Percentiles rank a stretch among this genome's conserved stretches.
Evolutionary conservation across 2,888 invertebrate genomes (phyloP).

Genomic region (Plagiodera versicolora): DNA sequence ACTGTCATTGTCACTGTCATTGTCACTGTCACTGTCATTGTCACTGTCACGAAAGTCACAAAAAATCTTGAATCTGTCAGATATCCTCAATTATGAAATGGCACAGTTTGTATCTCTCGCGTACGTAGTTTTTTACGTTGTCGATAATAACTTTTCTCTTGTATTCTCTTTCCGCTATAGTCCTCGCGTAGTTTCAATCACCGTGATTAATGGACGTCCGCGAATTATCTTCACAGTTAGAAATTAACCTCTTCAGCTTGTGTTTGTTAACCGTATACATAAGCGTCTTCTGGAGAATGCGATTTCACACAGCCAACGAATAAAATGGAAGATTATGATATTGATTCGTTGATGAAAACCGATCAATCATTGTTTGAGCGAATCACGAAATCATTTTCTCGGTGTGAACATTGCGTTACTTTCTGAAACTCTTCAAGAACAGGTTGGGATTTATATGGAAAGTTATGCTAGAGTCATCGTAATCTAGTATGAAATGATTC

Average conservation of each 20-base stretch:
- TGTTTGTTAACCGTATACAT: not conserved
- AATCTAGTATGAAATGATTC: too few species aligned
- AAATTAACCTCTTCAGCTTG: not conserved
- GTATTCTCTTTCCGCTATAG: not conserved
- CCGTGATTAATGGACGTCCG: not conserved
- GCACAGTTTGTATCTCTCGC: too few species aligned
- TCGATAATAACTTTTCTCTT: constrained; percentile 3
- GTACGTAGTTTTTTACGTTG: not conserved
- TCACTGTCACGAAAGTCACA: too few species aligned
- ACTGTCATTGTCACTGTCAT: too few species aligned
- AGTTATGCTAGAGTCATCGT: too few species aligned
- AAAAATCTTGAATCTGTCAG: too few species aligned
- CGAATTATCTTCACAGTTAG: constrained; percentile 1
- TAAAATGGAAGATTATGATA: not conserved
- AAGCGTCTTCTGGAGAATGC: not conserved
- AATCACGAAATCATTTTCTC: not conserved
- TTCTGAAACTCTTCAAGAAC: too few species aligned
- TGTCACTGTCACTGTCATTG: too few species aligned
- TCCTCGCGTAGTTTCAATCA: not conserved
- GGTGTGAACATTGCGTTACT: too few species aligned
- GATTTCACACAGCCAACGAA: not conserved
- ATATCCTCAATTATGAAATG: too few species aligned
- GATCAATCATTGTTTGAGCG: not conserved
- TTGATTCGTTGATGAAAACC: not conserved
- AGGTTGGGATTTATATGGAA: too few species aligned